Conservation (phyloP, 2,797 vertebrate species). For the Arrhamphus sclerolepis region DNA sequence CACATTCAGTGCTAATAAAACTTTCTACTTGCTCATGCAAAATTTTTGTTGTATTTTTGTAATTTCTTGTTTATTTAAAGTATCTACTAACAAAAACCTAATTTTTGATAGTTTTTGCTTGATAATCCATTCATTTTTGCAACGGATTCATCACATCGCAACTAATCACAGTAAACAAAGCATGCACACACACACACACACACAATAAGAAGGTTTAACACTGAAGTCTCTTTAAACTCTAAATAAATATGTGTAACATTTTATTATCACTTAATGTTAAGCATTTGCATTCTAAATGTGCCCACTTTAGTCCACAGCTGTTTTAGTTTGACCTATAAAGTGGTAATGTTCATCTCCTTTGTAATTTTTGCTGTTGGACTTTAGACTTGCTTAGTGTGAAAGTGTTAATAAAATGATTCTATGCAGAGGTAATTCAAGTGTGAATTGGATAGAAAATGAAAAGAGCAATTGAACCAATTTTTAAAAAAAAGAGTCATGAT, state of each 20-base stretch:
- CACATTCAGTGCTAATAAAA: not conserved
- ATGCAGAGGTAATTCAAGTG: no score
- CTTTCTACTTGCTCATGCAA: not conserved
- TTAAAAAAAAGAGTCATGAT: slow-evolving; percentile 30
- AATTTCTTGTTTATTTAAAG: no score
- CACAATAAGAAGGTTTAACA: slow-evolving; percentile 11
- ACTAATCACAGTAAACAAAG: no score
- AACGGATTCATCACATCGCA: no score
- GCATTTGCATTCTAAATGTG: slow-evolving; percentile 20
- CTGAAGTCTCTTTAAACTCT: slow-evolving; percentile 6
- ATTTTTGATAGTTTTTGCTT: no score
- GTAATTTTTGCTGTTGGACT: not conserved
- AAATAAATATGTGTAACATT: slow-evolving; percentile 13
- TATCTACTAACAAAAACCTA: no score
- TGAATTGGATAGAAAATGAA: not conserved
- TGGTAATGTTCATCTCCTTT: not conserved
- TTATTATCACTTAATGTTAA: slow-evolving; percentile 19
- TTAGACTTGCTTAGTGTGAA: not conserved
- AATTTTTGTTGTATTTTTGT: no score
- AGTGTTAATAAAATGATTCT: no score
- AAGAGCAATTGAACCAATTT: slow-evolving; percentile 3
- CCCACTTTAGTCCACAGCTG: slow-evolving; percentile 9
- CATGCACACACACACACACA: slow-evolving; percentile 5
- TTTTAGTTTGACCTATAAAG: slow-evolving; percentile 9
- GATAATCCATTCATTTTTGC: no score